phyloP scores from a whole-genome alignment of 2,113 vertebrate species.

The Heliornis fulica region DNA sequence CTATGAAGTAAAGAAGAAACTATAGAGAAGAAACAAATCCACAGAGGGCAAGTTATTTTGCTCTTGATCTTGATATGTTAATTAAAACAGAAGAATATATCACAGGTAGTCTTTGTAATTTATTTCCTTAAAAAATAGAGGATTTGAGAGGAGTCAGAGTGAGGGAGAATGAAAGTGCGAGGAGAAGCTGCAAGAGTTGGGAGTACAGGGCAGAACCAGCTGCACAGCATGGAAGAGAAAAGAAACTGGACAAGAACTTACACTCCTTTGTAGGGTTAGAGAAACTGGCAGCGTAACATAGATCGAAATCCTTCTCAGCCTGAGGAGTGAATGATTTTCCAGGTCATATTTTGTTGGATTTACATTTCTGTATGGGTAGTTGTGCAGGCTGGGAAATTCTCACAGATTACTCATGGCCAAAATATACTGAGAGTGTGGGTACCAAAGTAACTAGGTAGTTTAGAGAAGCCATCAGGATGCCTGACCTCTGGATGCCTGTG shows the following conservation, averaged over 20 bases:
- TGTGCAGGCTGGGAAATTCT: neutral
- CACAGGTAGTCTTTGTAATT: neutral
- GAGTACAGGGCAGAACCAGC: neutral
- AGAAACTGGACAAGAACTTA: neutral
- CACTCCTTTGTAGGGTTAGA: neutral
- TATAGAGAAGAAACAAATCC: neutral
- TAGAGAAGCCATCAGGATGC: neutral
- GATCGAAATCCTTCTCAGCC: neutral
- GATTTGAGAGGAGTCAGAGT: neutral
- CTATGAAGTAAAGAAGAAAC: neutral
- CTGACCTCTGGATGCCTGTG: neutral
- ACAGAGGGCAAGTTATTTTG: neutral
- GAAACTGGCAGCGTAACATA: neutral
- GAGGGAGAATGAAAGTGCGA: neutral
- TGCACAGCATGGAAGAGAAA: neutral
- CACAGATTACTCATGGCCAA: neutral
- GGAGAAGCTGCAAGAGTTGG: neutral
- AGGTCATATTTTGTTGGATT: neutral
- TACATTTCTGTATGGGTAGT: neutral
- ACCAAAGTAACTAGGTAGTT: neutral
- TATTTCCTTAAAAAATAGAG: neutral
- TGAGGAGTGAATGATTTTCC: neutral
- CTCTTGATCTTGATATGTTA: neutral
- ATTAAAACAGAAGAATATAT: neutral
- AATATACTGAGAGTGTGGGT: neutral